phyloP scores from a whole-genome alignment of 1,140 invertebrate genomes.

The Chrysomallon squamiferum region DNA sequence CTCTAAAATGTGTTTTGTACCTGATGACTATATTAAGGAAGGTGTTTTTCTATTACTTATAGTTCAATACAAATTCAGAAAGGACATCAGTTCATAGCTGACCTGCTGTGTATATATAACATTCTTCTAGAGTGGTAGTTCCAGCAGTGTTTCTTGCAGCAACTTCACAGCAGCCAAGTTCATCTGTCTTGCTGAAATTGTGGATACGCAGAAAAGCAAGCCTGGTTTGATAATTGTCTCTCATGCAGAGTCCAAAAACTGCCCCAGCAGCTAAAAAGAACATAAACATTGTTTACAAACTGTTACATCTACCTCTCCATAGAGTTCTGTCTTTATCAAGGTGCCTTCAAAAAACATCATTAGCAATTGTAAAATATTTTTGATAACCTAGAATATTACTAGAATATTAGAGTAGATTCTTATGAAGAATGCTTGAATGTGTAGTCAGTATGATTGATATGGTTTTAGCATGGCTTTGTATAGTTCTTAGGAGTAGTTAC shows the following conservation, averaged over 20 bases:
- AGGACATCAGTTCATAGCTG: too few relatives aligned
- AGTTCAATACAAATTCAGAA: too few relatives aligned
- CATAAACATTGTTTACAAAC: too few relatives aligned
- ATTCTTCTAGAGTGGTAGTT: slow-evolving; percentile 44
- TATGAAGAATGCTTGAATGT: neutral
- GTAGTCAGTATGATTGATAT: neutral
- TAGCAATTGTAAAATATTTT: neutral
- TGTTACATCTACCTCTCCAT: neutral
- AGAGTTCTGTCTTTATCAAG: neutral
- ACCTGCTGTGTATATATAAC: slow-evolving; percentile 34
- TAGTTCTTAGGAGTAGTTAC: too few relatives aligned
- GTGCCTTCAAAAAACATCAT: neutral
- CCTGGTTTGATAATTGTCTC: slow-evolving; percentile 22
- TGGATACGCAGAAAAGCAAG: neutral
- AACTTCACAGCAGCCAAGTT: slow-evolving; percentile 52
- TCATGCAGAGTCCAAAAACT: slow-evolving; percentile 44
- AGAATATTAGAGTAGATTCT: neutral
- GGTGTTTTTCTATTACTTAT: too few relatives aligned
- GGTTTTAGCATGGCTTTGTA: too few relatives aligned
- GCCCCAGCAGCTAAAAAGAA: slow-evolving; percentile 45
- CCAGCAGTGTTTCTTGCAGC: slow-evolving; percentile 41
- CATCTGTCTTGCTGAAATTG: slow-evolving; percentile 26
- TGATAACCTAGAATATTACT: neutral
- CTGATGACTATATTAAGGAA: too few relatives aligned
- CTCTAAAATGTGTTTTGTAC: too few relatives aligned